Conservation (phyloP, 1,140 invertebrate genomes). For the Cherax quadricarinatus region DNA sequence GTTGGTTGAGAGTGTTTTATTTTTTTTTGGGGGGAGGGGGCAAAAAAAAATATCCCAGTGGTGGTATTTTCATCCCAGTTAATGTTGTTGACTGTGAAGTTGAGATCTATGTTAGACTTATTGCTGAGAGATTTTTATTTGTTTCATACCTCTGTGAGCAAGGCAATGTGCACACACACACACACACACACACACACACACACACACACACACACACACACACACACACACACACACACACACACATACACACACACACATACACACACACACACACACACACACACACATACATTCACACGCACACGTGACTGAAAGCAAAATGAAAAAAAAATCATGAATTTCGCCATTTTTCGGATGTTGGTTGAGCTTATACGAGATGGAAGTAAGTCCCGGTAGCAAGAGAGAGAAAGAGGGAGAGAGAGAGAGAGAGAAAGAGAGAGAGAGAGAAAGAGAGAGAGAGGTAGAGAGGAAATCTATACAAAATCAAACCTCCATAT, state of each 20-base stretch:
- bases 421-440: slow-evolving; percentile 12
- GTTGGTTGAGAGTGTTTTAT: too few relatives aligned
- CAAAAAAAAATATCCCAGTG: too few relatives aligned
- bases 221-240: background rate
- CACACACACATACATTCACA: background rate
- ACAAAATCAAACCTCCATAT: background rate
- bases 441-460: background rate
- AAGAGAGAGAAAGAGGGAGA: background rate
- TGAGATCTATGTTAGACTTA: too few relatives aligned
- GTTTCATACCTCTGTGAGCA: too few relatives aligned
- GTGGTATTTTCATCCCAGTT: too few relatives aligned
- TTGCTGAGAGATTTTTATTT: too few relatives aligned
- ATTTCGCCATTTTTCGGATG: background rate
- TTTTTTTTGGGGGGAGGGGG: too few relatives aligned
- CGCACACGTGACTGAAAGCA: background rate
- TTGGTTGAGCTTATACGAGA: background rate
- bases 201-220: too few relatives aligned
- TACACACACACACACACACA: slow-evolving; percentile 27
- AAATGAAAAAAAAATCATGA: background rate
- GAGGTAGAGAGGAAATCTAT: background rate
- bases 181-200: too few relatives aligned
- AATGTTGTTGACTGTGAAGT: too few relatives aligned
- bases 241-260: slow-evolving; percentile 7
- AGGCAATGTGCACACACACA: too few relatives aligned
- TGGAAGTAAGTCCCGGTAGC: background rate